Percentiles rank a stretch among this genome's conserved stretches.
Conservation (phyloP, 2,888 invertebrate genomes). For the Andrena trimmerana region DNA sequence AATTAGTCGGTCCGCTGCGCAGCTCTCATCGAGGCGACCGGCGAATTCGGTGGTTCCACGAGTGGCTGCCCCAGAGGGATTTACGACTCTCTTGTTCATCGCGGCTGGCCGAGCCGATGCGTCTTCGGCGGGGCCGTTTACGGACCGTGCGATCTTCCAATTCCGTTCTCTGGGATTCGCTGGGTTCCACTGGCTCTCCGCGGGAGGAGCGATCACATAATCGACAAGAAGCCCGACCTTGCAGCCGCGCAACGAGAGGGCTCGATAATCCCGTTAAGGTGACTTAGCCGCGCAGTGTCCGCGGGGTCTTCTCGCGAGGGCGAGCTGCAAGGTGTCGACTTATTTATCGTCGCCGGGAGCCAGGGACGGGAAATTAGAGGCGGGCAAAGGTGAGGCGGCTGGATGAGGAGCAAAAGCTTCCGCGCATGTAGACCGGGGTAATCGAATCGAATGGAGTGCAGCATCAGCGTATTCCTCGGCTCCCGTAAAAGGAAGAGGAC, state of each 20-base stretch:
- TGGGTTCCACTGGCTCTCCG: background rate
- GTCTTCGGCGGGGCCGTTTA: too few relatives aligned
- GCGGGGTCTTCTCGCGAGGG: constrained; percentile 55
- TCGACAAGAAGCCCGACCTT: constrained; percentile 53
- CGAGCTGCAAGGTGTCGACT: constrained; percentile 38
- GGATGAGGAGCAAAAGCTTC: constrained; percentile 65
- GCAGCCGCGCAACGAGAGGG: constrained; percentile 30
- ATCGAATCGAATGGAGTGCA: constrained; percentile 75
- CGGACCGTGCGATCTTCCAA: too few relatives aligned
- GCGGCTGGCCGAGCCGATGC: too few relatives aligned
- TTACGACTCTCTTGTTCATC: background rate
- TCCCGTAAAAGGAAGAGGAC: constrained; percentile 56
- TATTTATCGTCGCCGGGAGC: constrained; percentile 37
- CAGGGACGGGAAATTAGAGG: constrained; percentile 16
- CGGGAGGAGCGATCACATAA: constrained; percentile 41
- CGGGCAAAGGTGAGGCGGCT: constrained; percentile 3
- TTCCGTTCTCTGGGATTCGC: too few relatives aligned
- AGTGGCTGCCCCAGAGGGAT: constrained; percentile 4
- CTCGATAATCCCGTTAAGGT: constrained; percentile 61
- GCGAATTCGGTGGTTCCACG: constrained; percentile 4
- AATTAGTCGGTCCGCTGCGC: constrained; percentile 10
- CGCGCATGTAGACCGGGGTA: constrained; percentile 48
- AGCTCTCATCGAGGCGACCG: background rate
- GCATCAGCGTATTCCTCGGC: constrained; percentile 76
- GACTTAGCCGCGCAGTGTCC: constrained; percentile 59